Percentiles rank a stretch among this genome's conserved stretches.
phyloP scores from a whole-genome alignment of 2,113 vertebrate species.

The Leucosticte australis region DNA sequence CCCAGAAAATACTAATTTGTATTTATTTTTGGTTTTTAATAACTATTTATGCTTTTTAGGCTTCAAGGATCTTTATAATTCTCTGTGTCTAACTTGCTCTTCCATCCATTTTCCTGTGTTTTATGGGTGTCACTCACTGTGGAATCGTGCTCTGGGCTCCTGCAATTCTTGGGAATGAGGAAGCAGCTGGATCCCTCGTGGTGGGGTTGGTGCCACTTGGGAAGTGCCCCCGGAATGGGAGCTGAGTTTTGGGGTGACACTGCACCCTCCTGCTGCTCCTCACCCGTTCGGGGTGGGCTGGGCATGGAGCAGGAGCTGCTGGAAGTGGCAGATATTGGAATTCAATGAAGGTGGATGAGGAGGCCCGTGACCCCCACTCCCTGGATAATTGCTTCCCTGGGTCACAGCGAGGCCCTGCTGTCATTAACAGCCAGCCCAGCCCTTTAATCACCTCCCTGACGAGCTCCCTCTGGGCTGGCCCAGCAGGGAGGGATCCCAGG shows the following conservation, averaged over 20 bases:
- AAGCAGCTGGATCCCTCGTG: fast-evolving
- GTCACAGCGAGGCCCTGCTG: conserved; percentile 61
- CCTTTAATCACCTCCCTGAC: conserved; percentile 57
- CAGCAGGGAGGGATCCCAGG: not conserved
- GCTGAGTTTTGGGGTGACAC: not conserved
- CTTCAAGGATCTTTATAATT: not conserved
- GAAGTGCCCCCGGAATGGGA: fast-evolving
- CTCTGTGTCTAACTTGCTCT: not conserved
- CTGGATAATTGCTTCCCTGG: conserved; percentile 84
- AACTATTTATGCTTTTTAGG: not conserved
- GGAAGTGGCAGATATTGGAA: conserved; percentile 73
- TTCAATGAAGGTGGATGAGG: conserved; percentile 85
- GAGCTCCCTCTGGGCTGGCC: not conserved
- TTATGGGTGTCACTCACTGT: fast-evolving
- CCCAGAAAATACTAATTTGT: not conserved
- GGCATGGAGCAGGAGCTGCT: conserved; percentile 10
- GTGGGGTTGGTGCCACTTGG: not conserved
- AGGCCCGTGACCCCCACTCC: conserved; percentile 81
- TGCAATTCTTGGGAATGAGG: not conserved
- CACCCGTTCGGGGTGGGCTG: not conserved
- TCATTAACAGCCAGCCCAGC: conserved; percentile 74
- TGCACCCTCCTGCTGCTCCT: not conserved
- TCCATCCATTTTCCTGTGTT: fast-evolving
- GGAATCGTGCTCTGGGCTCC: fast-evolving
- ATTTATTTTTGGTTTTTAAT: not conserved